phyloP scores from a whole-genome alignment of 2,888 invertebrate genomes.

The Hirtodrosophila alboralis region DNA sequence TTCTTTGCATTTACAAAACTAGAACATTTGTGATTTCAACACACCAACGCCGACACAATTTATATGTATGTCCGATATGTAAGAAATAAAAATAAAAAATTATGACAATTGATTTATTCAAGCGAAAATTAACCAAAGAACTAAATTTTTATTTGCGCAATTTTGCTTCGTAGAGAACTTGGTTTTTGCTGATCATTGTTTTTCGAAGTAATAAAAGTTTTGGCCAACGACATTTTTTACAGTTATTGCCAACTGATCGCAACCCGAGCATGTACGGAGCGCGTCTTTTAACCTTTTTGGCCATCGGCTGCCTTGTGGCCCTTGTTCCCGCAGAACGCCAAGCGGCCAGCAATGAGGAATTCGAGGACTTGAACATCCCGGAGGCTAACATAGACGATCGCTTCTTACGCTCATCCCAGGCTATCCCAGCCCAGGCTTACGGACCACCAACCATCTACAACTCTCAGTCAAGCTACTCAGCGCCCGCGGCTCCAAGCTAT shows the following conservation, averaged over 20 bases:
- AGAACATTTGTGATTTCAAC: conserved; percentile 33
- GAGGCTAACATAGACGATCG: conserved; percentile 43
- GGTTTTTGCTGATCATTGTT: conserved; percentile 35
- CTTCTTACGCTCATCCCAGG: conserved; percentile 26
- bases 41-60: conserved; percentile 10
- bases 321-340: conserved; percentile 9
- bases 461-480: conserved; percentile 49
- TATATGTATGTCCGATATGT: no score
- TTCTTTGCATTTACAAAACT: conserved; percentile 10
- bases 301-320: conserved; percentile 34
- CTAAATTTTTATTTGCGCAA: conserved; percentile 22
- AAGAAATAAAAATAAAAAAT: conserved; percentile 7
- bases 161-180: conserved; percentile 16
- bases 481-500: conserved; percentile 19
- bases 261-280: conserved; percentile 44
- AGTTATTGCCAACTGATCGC: conserved; percentile 37
- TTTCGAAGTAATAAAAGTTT: conserved; percentile 51
- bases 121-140: conserved; percentile 36
- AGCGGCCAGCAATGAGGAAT: conserved; percentile 25
- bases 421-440: conserved; percentile 57
- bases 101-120: conserved; percentile 28
- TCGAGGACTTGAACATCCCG: conserved; percentile 45
- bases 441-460: conserved; percentile 55
- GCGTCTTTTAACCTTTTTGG: conserved; percentile 30
- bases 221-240: background rate